Evolutionary conservation across 2,888 invertebrate species (phyloP), one percentile per base, ranked within the genome.

Genomic region (Cybosia mesomella): DNA sequence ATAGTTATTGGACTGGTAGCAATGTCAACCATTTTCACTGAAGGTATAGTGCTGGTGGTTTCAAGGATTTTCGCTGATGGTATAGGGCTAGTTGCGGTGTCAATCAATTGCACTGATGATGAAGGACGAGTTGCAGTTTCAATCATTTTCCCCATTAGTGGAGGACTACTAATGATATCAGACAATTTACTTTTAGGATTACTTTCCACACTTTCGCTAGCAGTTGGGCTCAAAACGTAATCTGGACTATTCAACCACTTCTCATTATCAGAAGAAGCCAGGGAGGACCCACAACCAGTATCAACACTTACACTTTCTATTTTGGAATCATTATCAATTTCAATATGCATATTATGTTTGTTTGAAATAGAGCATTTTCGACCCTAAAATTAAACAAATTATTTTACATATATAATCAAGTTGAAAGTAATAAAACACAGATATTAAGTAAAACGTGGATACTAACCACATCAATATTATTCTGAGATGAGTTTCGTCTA

Each of bases 231-330:
- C 53, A 77, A 75, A 49, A 77, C 87, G 73, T 89, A 91, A 68
- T 92, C 91, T 59, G 92, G 92, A 73, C 93, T 93, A 66, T 85
- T 83, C 21, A 85, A 83, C 75, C 87, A 87, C 77, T 91, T 92
- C 58, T 92, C 92, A 53, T 81, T 88, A 76, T 92, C 91, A 15
- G 92, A 93, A 75, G 84, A 88, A 43, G 87, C 89, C 28, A 91
- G 81, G 9, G 94, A 95, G 24, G 95, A 94, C 13, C 93, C 94
- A 59, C 91, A 79, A 1, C 95, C 94, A 2, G 93, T 92, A 74
- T 95, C 95, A 64, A 89, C 81, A 77, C 92, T 93, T 8, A 85
- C 81, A 32, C 81, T 72, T 76, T 89, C 91, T 81, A 85, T 74
- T 66, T 66, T 79, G 57, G 63, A 58, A 54, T 79, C 74, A 65